phyloP scores from a whole-genome alignment of 2,888 invertebrate genomes.

The Clistopyga incitator region DNA sequence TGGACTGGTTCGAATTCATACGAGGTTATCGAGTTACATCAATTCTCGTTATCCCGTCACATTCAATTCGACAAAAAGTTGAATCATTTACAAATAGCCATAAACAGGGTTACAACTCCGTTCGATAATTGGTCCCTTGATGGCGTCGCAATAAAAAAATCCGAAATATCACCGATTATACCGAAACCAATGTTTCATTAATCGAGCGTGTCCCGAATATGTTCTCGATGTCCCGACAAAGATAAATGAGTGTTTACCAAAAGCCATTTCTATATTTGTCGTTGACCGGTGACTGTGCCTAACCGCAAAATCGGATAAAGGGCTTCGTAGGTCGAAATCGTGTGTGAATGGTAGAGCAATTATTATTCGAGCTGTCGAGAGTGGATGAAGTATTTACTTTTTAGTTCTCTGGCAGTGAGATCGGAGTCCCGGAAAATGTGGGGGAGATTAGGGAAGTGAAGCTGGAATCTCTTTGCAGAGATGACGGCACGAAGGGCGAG shows the following conservation, averaged over 20 bases:
- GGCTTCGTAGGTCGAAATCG: neutral
- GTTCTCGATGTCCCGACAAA: slow-evolving; percentile 6
- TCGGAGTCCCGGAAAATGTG: neutral
- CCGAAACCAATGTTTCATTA: slow-evolving; percentile 1
- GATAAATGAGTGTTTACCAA: neutral
- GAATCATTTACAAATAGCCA: neutral
- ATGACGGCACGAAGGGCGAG: slow-evolving; percentile 23
- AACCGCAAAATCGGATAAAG: neutral
- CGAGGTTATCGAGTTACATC: neutral
- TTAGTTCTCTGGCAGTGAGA: neutral
- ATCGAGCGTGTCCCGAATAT: slow-evolving; percentile 6
- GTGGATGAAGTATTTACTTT: slow-evolving; percentile 18
- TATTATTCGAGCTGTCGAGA: slow-evolving; percentile 3
- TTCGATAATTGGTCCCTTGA: neutral
- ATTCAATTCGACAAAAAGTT: neutral
- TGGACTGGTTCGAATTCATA: too few species aligned
- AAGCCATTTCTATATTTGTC: neutral
- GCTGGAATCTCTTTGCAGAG: slow-evolving; percentile 24
- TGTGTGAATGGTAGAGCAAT: slow-evolving; percentile 9
- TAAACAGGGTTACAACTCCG: neutral
- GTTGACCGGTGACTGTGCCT: neutral
- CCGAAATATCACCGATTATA: neutral
- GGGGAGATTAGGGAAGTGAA: slow-evolving; percentile 6
- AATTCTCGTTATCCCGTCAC: neutral
- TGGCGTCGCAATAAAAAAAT: neutral